phyloP scores from a whole-genome alignment of 2,888 invertebrate species.

The Noctua janthina region DNA sequence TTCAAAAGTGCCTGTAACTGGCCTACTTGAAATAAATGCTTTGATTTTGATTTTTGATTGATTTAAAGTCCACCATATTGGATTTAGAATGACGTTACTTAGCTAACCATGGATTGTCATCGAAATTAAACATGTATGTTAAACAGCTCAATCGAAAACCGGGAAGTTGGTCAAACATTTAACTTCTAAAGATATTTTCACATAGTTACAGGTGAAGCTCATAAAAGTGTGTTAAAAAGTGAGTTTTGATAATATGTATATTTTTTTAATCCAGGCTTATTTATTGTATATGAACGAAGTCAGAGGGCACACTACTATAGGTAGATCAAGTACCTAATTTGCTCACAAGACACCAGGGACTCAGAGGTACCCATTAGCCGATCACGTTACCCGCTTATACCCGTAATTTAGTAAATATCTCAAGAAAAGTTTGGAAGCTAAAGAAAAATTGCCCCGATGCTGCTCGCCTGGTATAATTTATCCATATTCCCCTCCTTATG shows the following conservation, averaged over 20 bases:
- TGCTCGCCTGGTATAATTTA: constrained; percentile 45
- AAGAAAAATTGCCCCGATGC: constrained; percentile 34
- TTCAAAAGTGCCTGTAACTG: no score
- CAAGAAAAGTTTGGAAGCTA: constrained; percentile 21
- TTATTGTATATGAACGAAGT: no score
- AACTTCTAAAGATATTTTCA: neutral
- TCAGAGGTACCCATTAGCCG: neutral
- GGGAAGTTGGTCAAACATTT: neutral
- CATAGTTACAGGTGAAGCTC: neutral
- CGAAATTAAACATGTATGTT: no score
- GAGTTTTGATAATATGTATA: no score
- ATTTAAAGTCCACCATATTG: no score
- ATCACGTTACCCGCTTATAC: constrained; percentile 1
- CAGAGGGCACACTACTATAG: no score
- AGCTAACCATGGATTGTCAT: no score
- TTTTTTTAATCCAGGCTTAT: no score
- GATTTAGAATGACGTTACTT: no score
- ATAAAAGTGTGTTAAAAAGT: no score
- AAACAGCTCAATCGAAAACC: neutral
- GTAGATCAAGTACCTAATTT: neutral
- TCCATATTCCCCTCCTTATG: constrained; percentile 26
- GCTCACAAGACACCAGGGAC: neutral
- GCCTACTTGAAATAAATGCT: no score
- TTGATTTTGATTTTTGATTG: no score
- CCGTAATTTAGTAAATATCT: constrained; percentile 17